Conservation (phyloP, 2,113 vertebrate genomes). For the Perccottus glenii region DNA sequence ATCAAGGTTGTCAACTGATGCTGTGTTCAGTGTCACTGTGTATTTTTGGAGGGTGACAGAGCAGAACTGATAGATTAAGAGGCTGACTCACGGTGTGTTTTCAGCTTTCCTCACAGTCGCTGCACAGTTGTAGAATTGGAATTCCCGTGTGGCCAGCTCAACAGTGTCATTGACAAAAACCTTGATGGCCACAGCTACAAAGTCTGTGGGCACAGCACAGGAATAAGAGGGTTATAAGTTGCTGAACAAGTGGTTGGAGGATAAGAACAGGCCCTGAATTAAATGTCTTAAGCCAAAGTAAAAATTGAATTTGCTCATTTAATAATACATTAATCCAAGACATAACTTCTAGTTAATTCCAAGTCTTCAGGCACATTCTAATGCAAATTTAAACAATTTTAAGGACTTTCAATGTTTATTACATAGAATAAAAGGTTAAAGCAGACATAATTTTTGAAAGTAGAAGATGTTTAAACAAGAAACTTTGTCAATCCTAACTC, state of each 20-base stretch:
- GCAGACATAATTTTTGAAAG: conserved; percentile 2
- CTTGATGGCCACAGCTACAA: conserved; percentile 82
- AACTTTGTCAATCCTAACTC: too few species aligned
- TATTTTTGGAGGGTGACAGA: conserved; percentile 55
- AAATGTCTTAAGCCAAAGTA: background rate
- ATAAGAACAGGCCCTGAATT: background rate
- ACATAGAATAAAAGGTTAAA: background rate
- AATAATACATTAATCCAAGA: background rate
- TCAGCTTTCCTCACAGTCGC: conserved; percentile 69
- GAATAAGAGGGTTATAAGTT: background rate
- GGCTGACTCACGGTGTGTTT: conserved; percentile 90
- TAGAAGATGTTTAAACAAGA: background rate
- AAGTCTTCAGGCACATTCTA: background rate
- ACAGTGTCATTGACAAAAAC: conserved; percentile 75
- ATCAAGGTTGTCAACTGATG: conserved; percentile 63
- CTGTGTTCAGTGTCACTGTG: conserved; percentile 57
- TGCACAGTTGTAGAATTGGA: conserved; percentile 91
- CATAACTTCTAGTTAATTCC: conserved; percentile 1
- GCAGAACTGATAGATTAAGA: conserved; percentile 59
- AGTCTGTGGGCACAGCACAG: conserved; percentile 77
- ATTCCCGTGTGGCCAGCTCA: conserved; percentile 84
- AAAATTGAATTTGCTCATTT: conserved; percentile 1
- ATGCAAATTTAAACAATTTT: background rate
- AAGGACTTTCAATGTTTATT: conserved; percentile 5
- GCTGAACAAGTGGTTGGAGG: background rate